phyloP scores from a whole-genome alignment of 2,888 invertebrate genomes.

The Encarsia formosa region DNA sequence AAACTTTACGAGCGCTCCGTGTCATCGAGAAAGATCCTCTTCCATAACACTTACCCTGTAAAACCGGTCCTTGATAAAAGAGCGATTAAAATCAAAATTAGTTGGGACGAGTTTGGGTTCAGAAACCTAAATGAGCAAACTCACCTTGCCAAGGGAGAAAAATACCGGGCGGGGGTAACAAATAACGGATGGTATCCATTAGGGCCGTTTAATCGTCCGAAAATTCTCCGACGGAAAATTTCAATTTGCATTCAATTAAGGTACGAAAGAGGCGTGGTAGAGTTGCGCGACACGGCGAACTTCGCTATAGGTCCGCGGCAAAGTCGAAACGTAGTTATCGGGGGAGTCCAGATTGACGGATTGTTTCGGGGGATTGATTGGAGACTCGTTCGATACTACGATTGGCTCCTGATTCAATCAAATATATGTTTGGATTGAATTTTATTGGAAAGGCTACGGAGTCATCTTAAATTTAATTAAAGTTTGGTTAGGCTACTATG shows the following conservation, averaged over 20 bases:
- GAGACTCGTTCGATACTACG: too few relatives aligned
- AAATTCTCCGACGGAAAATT: slow-evolving; percentile 9
- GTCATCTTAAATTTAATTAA: too few relatives aligned
- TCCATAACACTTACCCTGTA: slow-evolving; percentile 6
- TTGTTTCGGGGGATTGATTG: too few relatives aligned
- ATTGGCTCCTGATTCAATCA: too few relatives aligned
- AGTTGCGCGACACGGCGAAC: neutral
- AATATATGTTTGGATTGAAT: too few relatives aligned
- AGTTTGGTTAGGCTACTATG: too few relatives aligned
- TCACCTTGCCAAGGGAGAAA: neutral
- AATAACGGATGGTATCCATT: neutral
- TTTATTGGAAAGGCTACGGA: too few relatives aligned
- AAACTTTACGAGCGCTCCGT: slow-evolving; percentile 13
- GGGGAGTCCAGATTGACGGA: slow-evolving; percentile 31
- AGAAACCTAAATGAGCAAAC: too few relatives aligned
- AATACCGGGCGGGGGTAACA: neutral
- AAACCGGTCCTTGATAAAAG: slow-evolving; percentile 3
- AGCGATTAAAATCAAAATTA: neutral
- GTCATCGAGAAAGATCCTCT: slow-evolving; percentile 4
- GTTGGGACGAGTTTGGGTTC: neutral
- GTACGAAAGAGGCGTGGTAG: neutral
- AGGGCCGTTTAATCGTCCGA: neutral
- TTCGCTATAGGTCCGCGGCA: slow-evolving; percentile 15
- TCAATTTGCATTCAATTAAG: slow-evolving; percentile 24
- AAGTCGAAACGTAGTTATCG: slow-evolving; percentile 32